Percentiles rank a stretch among this genome's conserved stretches.
These are phyloP conservation scores for Paratrypauchen microcephalus DNA, from an alignment of 2,797 vertebrate genomes.

Conservation along the genomic window DNA sequence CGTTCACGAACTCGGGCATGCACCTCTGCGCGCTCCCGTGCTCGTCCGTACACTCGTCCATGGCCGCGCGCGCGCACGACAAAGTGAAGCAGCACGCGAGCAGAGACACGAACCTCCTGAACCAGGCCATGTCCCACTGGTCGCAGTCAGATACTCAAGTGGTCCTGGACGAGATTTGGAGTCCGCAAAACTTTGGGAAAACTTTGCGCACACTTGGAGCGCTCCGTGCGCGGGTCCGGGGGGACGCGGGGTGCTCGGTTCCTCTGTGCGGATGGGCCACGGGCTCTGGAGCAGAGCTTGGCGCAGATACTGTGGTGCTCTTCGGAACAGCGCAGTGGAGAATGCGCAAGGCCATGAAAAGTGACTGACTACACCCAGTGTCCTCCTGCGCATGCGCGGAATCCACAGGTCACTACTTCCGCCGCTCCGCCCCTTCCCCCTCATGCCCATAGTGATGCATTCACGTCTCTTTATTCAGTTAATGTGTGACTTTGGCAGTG, in stretches of 20 bases:
- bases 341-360: constrained; percentile 72
- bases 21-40: constrained; percentile 84
- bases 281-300: constrained; percentile 8
- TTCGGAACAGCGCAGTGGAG: constrained; percentile 52
- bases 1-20: constrained; percentile 98
- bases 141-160: constrained; percentile 19
- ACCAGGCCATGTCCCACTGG: constrained; percentile 37
- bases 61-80: constrained; percentile 72
- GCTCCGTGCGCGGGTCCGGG: constrained; percentile 19
- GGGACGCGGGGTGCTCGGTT: constrained; percentile 21
- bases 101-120: constrained; percentile 40
- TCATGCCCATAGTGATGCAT: not conserved
- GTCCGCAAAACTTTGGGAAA: not conserved
- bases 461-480: not conserved
- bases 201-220: not conserved
- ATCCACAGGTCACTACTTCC: constrained; percentile 44
- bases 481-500: not conserved
- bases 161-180: constrained; percentile 7
- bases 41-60: constrained; percentile 90
- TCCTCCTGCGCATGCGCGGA: constrained; percentile 72
- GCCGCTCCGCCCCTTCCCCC: constrained; percentile 4
- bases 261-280: constrained; percentile 5
- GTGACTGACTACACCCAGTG: constrained; percentile 72
- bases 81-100: constrained; percentile 33
- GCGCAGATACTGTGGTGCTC: not conserved